Conservation (phyloP, 1,140 invertebrate species). For the Apis florea region DNA sequence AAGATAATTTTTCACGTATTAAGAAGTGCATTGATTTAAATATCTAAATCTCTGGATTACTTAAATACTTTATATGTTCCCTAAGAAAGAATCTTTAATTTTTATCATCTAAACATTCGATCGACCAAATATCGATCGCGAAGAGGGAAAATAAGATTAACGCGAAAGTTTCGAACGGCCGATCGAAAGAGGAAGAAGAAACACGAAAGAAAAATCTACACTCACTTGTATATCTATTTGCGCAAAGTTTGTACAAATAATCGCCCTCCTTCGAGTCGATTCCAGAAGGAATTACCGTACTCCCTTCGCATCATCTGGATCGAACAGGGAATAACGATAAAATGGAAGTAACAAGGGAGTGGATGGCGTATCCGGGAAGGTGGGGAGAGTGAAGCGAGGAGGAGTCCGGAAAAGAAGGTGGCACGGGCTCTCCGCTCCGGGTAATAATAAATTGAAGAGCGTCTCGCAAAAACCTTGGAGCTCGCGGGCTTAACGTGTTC, state of each 20-base stretch:
- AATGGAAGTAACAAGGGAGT: conserved; percentile 36
- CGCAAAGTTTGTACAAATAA: neutral
- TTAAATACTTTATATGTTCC: no score
- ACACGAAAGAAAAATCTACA: no score
- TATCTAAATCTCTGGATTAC: no score
- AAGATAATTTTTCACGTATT: no score
- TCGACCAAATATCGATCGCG: no score
- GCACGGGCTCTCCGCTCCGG: conserved; percentile 7
- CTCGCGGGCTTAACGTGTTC: conserved; percentile 38
- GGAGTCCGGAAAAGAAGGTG: conserved; percentile 12
- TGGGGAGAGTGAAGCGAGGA: neutral
- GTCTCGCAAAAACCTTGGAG: conserved; percentile 44
- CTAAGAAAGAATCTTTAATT: no score
- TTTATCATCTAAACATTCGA: no score
- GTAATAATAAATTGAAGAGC: conserved; percentile 53
- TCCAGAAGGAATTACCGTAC: conserved; percentile 12
- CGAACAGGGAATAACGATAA: conserved; percentile 25
- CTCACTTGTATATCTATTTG: neutral
- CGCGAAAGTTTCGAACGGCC: neutral
- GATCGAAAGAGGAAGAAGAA: neutral
- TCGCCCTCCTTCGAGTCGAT: neutral
- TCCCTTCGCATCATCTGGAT: conserved; percentile 8
- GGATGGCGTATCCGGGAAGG: conserved; percentile 19
- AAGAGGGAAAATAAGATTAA: neutral
- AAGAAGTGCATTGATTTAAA: no score